phyloP scores from a whole-genome alignment of 2,113 vertebrate species.

The Sylvia atricapilla region DNA sequence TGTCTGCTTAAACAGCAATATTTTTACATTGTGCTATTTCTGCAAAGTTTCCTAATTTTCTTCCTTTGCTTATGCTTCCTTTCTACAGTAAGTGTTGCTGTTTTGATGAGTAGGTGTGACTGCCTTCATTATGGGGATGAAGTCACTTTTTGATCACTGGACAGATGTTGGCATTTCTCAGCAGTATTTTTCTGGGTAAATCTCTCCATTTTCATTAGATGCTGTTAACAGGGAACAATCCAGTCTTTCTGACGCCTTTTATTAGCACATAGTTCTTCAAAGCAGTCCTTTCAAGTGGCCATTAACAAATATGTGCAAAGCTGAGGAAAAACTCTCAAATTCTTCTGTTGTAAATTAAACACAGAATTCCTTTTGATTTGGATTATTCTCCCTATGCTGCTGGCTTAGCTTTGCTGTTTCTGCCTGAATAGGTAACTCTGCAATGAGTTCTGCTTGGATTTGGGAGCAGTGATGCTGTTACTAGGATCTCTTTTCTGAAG shows the following conservation, averaged over 20 bases:
- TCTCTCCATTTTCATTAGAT: not conserved
- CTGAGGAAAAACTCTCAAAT: not conserved
- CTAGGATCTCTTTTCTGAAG: not conserved
- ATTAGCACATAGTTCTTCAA: not conserved
- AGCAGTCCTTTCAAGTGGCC: not conserved
- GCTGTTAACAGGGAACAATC: not conserved
- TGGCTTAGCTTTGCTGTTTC: not conserved
- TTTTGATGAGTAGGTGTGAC: not conserved
- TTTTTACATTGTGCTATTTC: not conserved
- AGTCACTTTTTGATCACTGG: not conserved
- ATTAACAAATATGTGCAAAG: not conserved
- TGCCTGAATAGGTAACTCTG: not conserved
- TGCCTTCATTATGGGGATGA: not conserved
- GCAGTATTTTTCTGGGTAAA: not conserved
- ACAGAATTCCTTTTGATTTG: not conserved
- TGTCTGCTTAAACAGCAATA: not conserved
- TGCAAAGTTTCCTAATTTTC: not conserved
- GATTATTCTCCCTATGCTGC: not conserved
- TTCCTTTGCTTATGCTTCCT: not conserved
- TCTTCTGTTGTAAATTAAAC: not conserved
- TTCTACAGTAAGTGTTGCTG: not conserved
- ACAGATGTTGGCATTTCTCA: not conserved
- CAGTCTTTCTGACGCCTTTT: not conserved
- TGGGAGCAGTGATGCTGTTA: not conserved
- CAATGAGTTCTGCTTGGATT: not conserved